A percentile compares a stretch with the other conserved stretches of the same genome.
These are phyloP conservation scores for Rotaria socialis DNA, from an alignment of 2,888 invertebrate genomes.

Conservation along the genomic window DNA sequence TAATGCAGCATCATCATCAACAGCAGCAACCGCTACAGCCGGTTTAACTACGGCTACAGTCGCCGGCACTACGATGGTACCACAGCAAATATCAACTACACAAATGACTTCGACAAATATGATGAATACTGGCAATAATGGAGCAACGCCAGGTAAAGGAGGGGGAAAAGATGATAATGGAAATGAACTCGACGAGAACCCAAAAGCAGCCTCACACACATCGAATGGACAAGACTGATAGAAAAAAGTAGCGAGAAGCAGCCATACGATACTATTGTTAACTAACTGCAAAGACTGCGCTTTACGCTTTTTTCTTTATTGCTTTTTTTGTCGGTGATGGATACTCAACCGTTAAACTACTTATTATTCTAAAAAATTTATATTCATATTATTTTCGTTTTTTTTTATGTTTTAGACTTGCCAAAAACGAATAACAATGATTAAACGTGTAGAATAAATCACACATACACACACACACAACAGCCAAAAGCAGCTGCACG, in stretches of 20 bases:
- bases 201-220: background rate
- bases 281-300: background rate
- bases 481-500: background rate
- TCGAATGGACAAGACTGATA: background rate
- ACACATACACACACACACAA: background rate
- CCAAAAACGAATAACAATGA: constrained; percentile 14
- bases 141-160: background rate
- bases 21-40: constrained; percentile 12
- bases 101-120: background rate
- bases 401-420: background rate
- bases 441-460: constrained; percentile 13
- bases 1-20: constrained; percentile 39
- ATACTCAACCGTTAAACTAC: background rate
- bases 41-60: background rate
- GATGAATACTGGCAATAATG: background rate
- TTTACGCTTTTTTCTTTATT: background rate
- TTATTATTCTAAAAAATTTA: background rate
- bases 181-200: background rate
- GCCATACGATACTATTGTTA: background rate
- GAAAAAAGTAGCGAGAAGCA: background rate
- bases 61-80: background rate
- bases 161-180: background rate
- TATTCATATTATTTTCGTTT: background rate
- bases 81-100: background rate
- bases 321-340: background rate